These are phyloP conservation scores for Anastrepha ludens DNA, from an alignment of 1,140 invertebrate genomes.

Conservation along the genomic window DNA sequence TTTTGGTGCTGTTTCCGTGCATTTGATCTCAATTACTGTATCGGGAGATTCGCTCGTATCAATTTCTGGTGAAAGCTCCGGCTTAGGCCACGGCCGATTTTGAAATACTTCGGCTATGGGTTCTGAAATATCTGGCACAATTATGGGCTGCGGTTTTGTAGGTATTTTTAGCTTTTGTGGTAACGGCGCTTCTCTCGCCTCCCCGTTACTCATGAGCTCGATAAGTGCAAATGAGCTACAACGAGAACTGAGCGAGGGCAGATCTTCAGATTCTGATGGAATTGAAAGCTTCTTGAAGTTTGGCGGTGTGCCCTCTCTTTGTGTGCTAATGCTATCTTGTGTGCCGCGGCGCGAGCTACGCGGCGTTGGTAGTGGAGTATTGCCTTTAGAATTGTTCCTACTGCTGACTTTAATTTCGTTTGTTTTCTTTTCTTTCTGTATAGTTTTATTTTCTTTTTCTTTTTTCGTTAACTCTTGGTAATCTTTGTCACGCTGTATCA, in stretches of 20 bases:
- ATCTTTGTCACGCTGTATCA: slow-evolving; percentile 67
- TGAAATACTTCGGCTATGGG: slow-evolving; percentile 68
- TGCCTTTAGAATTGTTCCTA: neutral
- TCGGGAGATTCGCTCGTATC: slow-evolving; percentile 56
- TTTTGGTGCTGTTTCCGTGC: slow-evolving; percentile 56
- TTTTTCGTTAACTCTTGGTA: slow-evolving; percentile 61
- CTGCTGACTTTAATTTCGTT: neutral
- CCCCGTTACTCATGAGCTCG: slow-evolving; percentile 65
- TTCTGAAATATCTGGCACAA: slow-evolving; percentile 61
- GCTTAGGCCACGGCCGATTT: slow-evolving; percentile 68
- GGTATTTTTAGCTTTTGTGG: slow-evolving; percentile 68
- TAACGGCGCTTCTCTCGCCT: slow-evolving; percentile 70
- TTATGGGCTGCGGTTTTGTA: slow-evolving; percentile 61
- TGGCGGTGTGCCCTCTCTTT: slow-evolving; percentile 65
- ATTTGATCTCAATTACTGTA: slow-evolving; percentile 52
- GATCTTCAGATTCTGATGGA: slow-evolving; percentile 57
- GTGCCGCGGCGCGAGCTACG: slow-evolving; percentile 41
- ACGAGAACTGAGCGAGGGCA: slow-evolving; percentile 64
- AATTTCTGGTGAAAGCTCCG: slow-evolving; percentile 60
- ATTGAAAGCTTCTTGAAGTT: slow-evolving; percentile 69
- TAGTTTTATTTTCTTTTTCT: neutral
- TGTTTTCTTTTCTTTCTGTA: neutral
- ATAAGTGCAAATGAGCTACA: slow-evolving; percentile 73
- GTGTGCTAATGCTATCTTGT: slow-evolving; percentile 43
- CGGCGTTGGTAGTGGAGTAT: slow-evolving; percentile 7